Base-by-base conservation (phyloP, 2,113 vertebrate genomes). In the Mustela lutreola region DNA sequence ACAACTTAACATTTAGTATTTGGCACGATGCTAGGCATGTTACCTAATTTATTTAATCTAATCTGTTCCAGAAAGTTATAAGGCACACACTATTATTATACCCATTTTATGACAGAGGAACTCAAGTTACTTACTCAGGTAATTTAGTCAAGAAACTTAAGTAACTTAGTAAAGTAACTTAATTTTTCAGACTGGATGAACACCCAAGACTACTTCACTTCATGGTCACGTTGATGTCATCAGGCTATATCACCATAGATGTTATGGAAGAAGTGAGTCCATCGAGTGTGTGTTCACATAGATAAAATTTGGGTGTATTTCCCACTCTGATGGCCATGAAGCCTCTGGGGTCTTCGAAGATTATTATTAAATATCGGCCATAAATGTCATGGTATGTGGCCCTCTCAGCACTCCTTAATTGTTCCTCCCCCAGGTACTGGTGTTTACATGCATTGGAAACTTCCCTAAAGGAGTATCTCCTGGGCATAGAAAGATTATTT, bases 111-210 rank as follows among this genome's bases (percentile, higher is more conserved):
- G 31, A 50, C 1, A 42, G 58, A 76, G 28, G 28, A 70, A 60
- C 76, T 62, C 56, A 73, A 97, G 16, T 94, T 84, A 70, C 36
- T 88, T n/a, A 50, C 31, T 80, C 48, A 80, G 65, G 10, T 31
- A 65, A 65, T 28, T 65, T 65, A 65, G 19, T 70, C 81, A 93
- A 0, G 16, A 3, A 19, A 33, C 36, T 75, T 67, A 71, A 63
- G 15, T 53, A 53, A 53, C 15, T 53, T 16, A 53, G 53, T 53
- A 4, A 53, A 53, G 15, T 53, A 16, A 53, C 53, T 56, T 56
- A 50, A 80, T 19, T 33, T 19, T 11, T 14, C 5, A 45, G 75
- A 9, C 50, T 26, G 14, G 4, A 28, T 12, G 11, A n/a, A 50
- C 24, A n/a, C 31, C 3, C 24, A 45, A 16, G 6, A 7, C 62